phyloP scores from a whole-genome alignment of 2,113 vertebrate species.

The pig (Sus scrofa) region T2T-Sscrofa CM000812.6:90254501-90255000 shows the following conservation, averaged over 20 bases:
- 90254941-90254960: no score
- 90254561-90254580: background rate
- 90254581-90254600: background rate
- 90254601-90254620: constrained; percentile 10
- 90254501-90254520: no score
- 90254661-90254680: background rate
- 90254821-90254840: no score
- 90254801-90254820: background rate
- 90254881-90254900: no score
- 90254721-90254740: background rate
- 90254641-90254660: background rate
- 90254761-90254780: background rate
- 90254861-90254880: no score
- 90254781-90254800: background rate
- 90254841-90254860: no score
- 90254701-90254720: background rate
- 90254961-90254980: no score
- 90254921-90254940: no score
- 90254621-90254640: background rate
- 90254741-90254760: background rate
- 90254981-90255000: no score
- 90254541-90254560: background rate
- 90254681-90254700: background rate
- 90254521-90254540: constrained; percentile 34
- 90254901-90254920: no score